Evolutionary conservation across 1,140 invertebrate species (phyloP), one percentile per base, ranked within the genome.

Genomic region (Leptestheria dahalacensis): DNA sequence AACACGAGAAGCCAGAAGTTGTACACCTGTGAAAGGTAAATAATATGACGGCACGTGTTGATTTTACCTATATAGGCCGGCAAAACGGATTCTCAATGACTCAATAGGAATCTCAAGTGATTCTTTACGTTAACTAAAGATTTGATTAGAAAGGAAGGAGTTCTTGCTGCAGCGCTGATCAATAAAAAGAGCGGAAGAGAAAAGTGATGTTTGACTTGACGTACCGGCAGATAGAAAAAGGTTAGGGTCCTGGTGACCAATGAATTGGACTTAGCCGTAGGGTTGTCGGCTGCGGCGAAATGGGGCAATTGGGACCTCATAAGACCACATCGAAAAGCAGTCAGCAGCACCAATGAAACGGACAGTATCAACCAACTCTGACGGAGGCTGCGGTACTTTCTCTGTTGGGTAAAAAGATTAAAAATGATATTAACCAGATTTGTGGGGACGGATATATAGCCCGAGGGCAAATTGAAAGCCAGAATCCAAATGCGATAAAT

Each of bases 251-350:
- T 76, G 20, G 84, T 84, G 15, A 49, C 26, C 21, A 65, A 55
- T 18, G 80, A 69, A 1, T 80, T 82, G 2, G 81, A 82, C 62
- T 82, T 80, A 1, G 92, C 86, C 6, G 91, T 82, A 1, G 91
- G 90, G 73, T 93, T 95, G 72, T 95, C 91, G 3, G 89, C 88
- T 49, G 82, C 83, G 11, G 88, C 85, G 69, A 95, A 95, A 51
- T 82, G 79, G 0, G 86, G 85, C 20, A 82, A 73, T 24, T 76
- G 75, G 1, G 77, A 74, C 0, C 81, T 80, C 64, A 83, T 74
- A 11, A 80, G 65, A 53, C 79, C 73, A 29, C 87, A 68, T 18
- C 85, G 75, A 64, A 79, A 75, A 54, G 79, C 77, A 2, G 84
- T 68, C 24, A 82, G 69, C 3, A 73, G 74, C 52, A 76, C 70